These are phyloP conservation scores for Campylomormyrus numenius DNA, from an alignment of 2,113 vertebrate species.

Conservation along the genomic window DNA sequence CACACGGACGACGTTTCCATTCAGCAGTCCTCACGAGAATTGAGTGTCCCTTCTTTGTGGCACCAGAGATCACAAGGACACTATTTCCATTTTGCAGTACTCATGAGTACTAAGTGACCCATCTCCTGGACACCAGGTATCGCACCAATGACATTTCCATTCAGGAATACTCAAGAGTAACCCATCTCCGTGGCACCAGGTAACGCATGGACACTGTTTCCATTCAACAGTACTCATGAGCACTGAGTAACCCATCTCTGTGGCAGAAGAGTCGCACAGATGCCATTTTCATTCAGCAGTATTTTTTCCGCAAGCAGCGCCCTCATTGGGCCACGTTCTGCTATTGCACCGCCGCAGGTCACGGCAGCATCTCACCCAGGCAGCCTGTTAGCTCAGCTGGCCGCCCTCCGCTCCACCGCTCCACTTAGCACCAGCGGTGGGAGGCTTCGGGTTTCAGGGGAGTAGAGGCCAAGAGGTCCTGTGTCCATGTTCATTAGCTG, in stretches of 20 bases:
- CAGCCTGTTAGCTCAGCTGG: constrained; percentile 10
- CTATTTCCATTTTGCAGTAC: constrained; percentile 49
- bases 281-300: constrained; percentile 31
- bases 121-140: neutral
- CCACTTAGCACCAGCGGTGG: neutral
- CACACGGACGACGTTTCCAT: constrained; percentile 46
- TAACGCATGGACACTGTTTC: constrained; percentile 41
- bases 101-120: neutral
- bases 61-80: constrained; percentile 36
- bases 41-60: constrained; percentile 28
- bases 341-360: neutral
- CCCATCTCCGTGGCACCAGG: constrained; percentile 39
- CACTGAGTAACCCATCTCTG: constrained; percentile 42
- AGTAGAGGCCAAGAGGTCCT: neutral
- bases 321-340: neutral
- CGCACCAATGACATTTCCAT: constrained; percentile 48
- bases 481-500: constrained; percentile 14
- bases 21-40: constrained; percentile 30
- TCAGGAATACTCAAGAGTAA: constrained; percentile 30
- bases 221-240: constrained; percentile 57
- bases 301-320: constrained; percentile 29
- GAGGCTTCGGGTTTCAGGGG: neutral
- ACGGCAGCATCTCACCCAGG: neutral
- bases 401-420: neutral
- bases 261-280: neutral